A percentile compares a stretch with the other conserved stretches of the same genome.
Conservation (phyloP, 1,140 invertebrate genomes). For the Magallana ariakensis region DNA sequence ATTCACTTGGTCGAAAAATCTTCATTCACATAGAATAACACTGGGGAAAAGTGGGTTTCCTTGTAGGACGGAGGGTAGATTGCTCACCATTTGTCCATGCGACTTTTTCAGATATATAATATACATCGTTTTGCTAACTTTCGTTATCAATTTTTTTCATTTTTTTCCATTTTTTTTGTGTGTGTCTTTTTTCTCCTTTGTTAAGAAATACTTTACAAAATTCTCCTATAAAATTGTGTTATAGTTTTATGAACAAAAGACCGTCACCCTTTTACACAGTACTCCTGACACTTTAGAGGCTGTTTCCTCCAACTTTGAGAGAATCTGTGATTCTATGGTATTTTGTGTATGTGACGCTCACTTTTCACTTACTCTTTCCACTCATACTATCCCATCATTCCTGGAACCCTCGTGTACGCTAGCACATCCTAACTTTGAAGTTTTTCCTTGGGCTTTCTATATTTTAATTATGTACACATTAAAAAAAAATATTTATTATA, state of each 20-base stretch:
- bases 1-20: slow-evolving; percentile 2
- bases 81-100: background rate
- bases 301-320: no score
- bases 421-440: background rate
- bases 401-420: background rate
- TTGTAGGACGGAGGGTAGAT: background rate
- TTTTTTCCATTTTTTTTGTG: no score
- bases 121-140: no score
- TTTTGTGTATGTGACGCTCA: background rate
- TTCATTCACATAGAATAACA: background rate
- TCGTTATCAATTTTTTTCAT: no score
- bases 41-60: background rate
- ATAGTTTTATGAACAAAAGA: no score
- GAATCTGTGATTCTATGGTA: no score
- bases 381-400: background rate
- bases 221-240: no score
- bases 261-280: no score
- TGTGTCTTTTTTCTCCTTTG: no score
- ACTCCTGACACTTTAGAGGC: no score
- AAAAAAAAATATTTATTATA: slow-evolving; percentile 31
- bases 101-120: no score
- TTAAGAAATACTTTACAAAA: no score
- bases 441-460: slow-evolving; percentile 31
- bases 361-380: background rate
- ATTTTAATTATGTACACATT: slow-evolving; percentile 26